Evolutionary conservation across 1,140 invertebrate genomes (phyloP).

Genomic region (Magallana gigas): DNA sequence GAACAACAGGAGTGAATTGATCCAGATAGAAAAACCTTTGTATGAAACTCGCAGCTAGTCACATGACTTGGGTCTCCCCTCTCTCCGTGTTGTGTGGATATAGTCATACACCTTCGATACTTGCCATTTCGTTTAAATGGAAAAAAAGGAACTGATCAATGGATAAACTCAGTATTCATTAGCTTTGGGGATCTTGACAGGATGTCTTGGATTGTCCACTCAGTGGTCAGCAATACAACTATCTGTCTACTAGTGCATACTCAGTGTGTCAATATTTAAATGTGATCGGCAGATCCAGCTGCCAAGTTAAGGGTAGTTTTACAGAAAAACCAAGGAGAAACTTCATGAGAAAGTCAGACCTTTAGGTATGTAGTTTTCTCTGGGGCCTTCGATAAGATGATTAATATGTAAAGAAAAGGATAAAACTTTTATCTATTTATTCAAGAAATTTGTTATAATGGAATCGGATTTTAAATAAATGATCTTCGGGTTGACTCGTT

Average conservation of each 20-base stretch:
- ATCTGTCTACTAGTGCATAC: background rate
- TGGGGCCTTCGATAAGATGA: background rate
- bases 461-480: constrained; percentile 29
- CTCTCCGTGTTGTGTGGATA: background rate
- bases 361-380: background rate
- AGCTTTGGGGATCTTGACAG: background rate
- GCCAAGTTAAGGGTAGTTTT: background rate
- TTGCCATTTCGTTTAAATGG: constrained; percentile 18
- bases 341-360: background rate
- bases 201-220: background rate
- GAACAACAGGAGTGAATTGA: constrained; percentile 27
- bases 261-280: background rate
- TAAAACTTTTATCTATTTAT: constrained; percentile 35
- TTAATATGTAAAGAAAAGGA: constrained; percentile 3
- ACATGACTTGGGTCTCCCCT: background rate
- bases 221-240: background rate
- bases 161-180: background rate
- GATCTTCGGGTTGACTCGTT: constrained; percentile 16
- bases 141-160: constrained; percentile 1
- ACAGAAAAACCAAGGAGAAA: background rate
- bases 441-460: constrained; percentile 10
- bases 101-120: constrained; percentile 22
- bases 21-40: constrained; percentile 1
- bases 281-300: background rate
- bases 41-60: background rate